Percentiles rank a stretch among this genome's conserved stretches.
These are phyloP conservation scores for Climacteris rufus DNA, from an alignment of 2,113 vertebrate species.

Conservation along the genomic window DNA sequence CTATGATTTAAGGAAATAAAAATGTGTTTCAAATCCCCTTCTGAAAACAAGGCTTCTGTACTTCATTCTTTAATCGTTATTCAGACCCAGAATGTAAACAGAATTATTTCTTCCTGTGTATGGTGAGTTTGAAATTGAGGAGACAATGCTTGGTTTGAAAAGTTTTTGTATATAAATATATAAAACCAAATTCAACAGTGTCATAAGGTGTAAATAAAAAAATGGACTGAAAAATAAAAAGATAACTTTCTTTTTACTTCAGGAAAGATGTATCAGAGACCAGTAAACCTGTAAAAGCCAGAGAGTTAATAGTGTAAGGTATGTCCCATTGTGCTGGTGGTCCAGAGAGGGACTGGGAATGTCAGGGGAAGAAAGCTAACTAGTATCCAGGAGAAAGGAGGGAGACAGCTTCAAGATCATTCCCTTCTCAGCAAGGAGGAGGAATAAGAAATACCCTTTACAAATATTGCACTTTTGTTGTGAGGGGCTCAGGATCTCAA, in stretches of 20 bases:
- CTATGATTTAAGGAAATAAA: not conserved
- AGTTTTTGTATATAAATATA: not conserved
- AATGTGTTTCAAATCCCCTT: not conserved
- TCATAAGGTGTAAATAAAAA: not conserved
- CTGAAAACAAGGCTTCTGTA: not conserved
- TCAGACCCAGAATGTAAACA: not conserved
- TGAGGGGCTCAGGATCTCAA: not conserved
- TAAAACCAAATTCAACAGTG: not conserved
- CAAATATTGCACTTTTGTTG: not conserved
- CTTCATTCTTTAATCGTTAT: not conserved
- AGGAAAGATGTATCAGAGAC: not conserved
- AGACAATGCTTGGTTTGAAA: not conserved
- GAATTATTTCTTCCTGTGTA: not conserved
- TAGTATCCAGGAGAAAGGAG: not conserved
- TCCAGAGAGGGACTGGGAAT: not conserved
- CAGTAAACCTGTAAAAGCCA: not conserved
- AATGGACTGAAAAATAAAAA: not conserved
- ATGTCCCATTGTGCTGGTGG: not conserved
- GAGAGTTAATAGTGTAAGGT: not conserved
- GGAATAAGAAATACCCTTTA: not conserved
- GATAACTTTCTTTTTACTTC: not conserved
- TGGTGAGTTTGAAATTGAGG: not conserved
- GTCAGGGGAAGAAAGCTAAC: not conserved
- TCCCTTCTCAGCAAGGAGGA: not conserved
- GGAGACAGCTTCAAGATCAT: not conserved